Evolutionary conservation across 1,140 invertebrate genomes (phyloP), one percentile per base, ranked within the genome.

Genomic region (Orchestia grillus): DNA sequence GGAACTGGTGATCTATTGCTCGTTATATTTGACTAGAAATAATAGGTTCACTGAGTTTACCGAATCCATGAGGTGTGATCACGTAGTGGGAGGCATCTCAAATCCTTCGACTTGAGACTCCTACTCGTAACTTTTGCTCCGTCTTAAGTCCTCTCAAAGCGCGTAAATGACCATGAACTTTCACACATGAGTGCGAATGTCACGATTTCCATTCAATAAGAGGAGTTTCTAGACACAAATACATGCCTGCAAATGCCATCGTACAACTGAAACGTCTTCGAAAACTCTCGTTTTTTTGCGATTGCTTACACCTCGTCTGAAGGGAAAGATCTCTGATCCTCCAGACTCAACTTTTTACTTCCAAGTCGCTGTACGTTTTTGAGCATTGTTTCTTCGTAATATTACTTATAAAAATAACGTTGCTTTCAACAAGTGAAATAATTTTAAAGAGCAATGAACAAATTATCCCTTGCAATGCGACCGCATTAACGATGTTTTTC

Each of bases 1-100:
- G n/a, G 36, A 41, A 90, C 6, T 42, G n/a, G 88, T 90, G 43
- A 42, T 77, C 88, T 90, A 90, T 90, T 90, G 88, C 43, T 23
- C 28, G 4, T 90, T 41, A 90, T 43, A 94, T n/a, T 94, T 94
- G 92, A 94, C 92, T 94, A 94, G 92, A 94, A 94, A 94, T 94
- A 94, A 47, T 94, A 94, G 92, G 92, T 45, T 94, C 92, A 94
- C 62, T 77, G 62, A 77, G 62, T 77, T 77, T 77, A 77, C 62
- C 62, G 62, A 77, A 77, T 77, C 62, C 28, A 23, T 77, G 15
- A 77, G 62, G 36, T 77, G 62, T 36, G 62, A 3, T 77, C 28
- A 19, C 36, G 62, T 36, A 23, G 11, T 23, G 28, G 28, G 1
- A 77, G 19, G 6, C 6, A 28, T 77, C 47, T 53, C 62, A 77